Percentiles rank a stretch among this genome's conserved stretches.
Conservation (phyloP, 2,797 vertebrate genomes). For the Orientallactaga sibirica region DNA sequence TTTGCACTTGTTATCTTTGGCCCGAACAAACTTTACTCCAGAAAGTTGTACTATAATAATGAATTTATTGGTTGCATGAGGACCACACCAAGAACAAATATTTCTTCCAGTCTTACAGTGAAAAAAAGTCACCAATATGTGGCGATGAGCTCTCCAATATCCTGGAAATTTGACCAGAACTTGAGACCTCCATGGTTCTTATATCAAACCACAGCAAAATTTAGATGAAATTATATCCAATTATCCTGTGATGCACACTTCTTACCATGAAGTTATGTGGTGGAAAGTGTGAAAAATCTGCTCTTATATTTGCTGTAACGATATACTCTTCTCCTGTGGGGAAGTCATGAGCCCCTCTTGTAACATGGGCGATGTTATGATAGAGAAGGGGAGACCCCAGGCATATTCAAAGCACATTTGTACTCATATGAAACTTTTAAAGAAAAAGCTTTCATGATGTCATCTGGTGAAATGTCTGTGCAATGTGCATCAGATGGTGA, state of each 20-base stretch:
- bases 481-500: not conserved
- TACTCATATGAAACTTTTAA: not conserved
- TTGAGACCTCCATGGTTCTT: no score
- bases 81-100: not conserved
- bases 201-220: not conserved
- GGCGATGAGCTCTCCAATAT: not conserved
- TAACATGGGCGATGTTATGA: not conserved
- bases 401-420: not conserved
- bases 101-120: not conserved
- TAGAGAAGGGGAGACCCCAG: not conserved
- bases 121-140: accelerated
- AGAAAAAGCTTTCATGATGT: not conserved
- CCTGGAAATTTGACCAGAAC: not conserved
- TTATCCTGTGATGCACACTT: not conserved
- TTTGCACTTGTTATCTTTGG: not conserved
- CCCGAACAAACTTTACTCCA: not conserved
- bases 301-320: not conserved
- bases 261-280: not conserved
- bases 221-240: not conserved
- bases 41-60: accelerated
- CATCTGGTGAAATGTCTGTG: not conserved
- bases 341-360: not conserved
- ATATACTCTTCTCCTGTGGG: not conserved
- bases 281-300: not conserved
- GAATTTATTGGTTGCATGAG: not conserved